A percentile compares a stretch with the other conserved stretches of the same genome.
Evolutionary conservation across 2,113 vertebrate species (phyloP).

Genomic region (Forbesichthys agassizii): DNA sequence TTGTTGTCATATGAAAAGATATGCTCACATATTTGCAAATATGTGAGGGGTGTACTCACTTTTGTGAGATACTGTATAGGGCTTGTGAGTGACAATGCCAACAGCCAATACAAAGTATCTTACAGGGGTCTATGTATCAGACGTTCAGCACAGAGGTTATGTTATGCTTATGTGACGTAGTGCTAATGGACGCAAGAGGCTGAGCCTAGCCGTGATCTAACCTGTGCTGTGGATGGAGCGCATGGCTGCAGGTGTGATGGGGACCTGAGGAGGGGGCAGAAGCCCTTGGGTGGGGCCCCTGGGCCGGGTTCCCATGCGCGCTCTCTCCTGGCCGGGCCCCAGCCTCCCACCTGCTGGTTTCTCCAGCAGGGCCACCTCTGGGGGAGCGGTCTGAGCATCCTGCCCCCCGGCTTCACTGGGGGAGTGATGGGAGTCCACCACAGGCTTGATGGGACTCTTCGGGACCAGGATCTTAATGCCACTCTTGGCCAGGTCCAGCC

Average conservation of each 20-base stretch:
- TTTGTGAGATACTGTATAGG: no score
- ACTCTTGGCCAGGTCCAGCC: constrained; percentile 89
- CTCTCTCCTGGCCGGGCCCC: constrained; percentile 89
- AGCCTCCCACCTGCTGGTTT: constrained; percentile 84
- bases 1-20: no score
- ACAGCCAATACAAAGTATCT: no score
- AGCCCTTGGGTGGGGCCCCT: constrained; percentile 82
- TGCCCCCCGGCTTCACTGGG: constrained; percentile 82
- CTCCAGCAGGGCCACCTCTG: constrained; percentile 88
- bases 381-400: constrained; percentile 86
- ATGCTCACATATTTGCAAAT: no score
- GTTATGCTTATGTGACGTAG: no score
- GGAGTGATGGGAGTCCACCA: constrained; percentile 85
- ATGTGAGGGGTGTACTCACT: no score
- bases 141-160: no score
- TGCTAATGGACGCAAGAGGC: no score
- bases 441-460: constrained; percentile 91
- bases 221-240: constrained; percentile 86
- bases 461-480: constrained; percentile 98
- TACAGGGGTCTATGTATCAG: no score
- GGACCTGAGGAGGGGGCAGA: constrained; percentile 76
- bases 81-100: no score
- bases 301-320: constrained; percentile 93
- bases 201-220: constrained; percentile 45
- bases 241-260: constrained; percentile 82